These are phyloP conservation scores for Jacana jacana DNA, from an alignment of 2,113 vertebrate species.

Conservation along the genomic window DNA sequence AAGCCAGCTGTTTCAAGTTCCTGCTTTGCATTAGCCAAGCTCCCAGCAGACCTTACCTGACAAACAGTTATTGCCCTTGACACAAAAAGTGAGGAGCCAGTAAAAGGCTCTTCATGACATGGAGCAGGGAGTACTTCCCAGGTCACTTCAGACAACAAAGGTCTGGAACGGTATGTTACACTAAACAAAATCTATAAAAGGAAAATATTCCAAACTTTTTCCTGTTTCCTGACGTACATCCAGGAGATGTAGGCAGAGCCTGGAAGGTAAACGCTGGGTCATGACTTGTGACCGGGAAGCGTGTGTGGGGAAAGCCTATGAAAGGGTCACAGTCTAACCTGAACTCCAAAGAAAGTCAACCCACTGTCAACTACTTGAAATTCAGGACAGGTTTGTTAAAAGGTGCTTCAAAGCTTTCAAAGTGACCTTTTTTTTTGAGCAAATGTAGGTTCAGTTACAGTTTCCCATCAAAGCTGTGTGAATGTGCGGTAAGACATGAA, in stretches of 20 bases:
- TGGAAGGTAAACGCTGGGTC: neutral
- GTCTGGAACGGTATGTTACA: neutral
- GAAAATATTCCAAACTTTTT: neutral
- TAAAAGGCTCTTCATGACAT: neutral
- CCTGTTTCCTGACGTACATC: neutral
- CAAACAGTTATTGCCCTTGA: neutral
- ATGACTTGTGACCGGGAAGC: neutral
- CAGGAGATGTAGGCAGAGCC: neutral
- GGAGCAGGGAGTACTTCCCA: neutral
- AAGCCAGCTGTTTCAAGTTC: neutral
- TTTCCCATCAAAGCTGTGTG: neutral
- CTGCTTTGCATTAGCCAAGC: neutral
- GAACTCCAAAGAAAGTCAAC: neutral
- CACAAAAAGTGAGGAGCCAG: neutral
- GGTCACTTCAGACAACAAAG: neutral
- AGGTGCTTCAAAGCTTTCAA: neutral
- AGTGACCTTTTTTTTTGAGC: neutral
- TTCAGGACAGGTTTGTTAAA: slow-evolving; percentile 30
- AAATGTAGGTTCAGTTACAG: neutral
- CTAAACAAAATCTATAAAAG: neutral
- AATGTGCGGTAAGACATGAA: neutral
- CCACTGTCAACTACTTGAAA: slow-evolving; percentile 25
- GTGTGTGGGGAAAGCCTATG: neutral
- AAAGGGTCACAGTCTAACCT: neutral
- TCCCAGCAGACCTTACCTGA: neutral